Evolutionary conservation across 2,113 vertebrate species (phyloP).

Genomic region (Chamaea fasciata): DNA sequence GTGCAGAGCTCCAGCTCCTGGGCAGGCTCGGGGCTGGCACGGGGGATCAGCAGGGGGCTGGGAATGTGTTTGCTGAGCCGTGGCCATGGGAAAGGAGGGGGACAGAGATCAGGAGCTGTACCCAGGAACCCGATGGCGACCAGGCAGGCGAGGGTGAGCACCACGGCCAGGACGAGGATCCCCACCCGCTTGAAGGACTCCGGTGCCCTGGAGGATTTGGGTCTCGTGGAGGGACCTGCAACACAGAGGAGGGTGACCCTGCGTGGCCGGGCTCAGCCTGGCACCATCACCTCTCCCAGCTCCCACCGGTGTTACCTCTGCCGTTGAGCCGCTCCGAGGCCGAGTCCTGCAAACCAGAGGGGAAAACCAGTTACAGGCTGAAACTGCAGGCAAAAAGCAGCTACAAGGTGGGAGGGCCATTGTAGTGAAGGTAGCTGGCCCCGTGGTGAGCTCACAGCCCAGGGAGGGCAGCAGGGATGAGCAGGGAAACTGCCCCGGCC

Average conservation of each 20-base stretch:
- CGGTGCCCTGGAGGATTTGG: not conserved
- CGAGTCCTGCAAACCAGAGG: constrained; percentile 62
- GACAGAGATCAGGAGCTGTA: not conserved
- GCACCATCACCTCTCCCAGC: not conserved
- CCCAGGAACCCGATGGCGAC: constrained; percentile 36
- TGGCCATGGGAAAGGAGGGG: not conserved
- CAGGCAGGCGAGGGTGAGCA: constrained; percentile 51
- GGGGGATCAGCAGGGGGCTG: not conserved
- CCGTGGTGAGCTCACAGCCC: rapidly evolving
- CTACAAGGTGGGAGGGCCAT: rapidly evolving
- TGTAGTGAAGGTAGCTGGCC: rapidly evolving
- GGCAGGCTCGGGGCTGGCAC: not conserved
- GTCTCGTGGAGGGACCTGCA: not conserved
- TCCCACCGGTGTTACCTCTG: constrained; percentile 38
- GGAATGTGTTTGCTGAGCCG: rapidly evolving
- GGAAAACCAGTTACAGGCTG: not conserved
- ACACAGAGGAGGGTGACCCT: not conserved
- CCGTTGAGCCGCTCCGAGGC: constrained; percentile 34
- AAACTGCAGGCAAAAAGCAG: not conserved
- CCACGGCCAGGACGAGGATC: constrained; percentile 36
- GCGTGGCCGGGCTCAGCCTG: not conserved
- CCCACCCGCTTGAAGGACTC: constrained; percentile 52
- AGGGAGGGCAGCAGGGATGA: not conserved
- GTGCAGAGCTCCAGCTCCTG: rapidly evolving
- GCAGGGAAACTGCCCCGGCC: not conserved